Conservation (phyloP, 2,113 vertebrate species). For the Podilymbus podiceps region DNA sequence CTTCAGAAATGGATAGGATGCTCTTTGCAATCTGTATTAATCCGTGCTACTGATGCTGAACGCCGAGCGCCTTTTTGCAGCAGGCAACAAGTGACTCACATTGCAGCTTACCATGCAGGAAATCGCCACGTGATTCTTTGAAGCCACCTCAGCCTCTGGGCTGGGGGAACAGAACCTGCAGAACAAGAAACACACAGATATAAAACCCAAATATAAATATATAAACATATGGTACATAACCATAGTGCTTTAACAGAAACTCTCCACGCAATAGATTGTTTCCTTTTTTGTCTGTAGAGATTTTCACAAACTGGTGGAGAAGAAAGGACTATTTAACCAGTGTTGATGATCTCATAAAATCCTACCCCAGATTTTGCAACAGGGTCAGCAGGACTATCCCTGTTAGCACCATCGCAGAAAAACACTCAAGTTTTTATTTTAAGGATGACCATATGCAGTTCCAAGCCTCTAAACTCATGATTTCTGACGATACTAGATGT, state of each 20-base stretch:
- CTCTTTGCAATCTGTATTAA: not conserved
- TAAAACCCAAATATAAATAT: not conserved
- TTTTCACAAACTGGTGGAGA: not conserved
- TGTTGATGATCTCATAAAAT: not conserved
- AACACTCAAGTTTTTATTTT: not conserved
- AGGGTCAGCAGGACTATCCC: not conserved
- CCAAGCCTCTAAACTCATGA: not conserved
- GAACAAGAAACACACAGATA: not conserved
- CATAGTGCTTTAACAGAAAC: not conserved
- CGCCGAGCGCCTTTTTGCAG: not conserved
- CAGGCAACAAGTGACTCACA: not conserved
- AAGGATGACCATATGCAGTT: not conserved
- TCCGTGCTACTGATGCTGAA: not conserved
- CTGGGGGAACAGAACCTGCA: not conserved
- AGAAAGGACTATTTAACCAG: not conserved
- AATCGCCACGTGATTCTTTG: not conserved
- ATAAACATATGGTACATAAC: not conserved
- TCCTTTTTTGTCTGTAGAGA: not conserved
- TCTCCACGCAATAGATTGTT: rapidly evolving
- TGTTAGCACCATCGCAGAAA: not conserved
- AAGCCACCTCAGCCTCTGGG: not conserved
- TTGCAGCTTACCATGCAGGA: not conserved
- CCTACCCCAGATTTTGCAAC: not conserved
- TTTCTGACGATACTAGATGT: not conserved
- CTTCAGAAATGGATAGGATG: not conserved